Evolutionary conservation across 2,888 invertebrate species (phyloP).

Genomic region (Nephrotoma flavescens): DNA sequence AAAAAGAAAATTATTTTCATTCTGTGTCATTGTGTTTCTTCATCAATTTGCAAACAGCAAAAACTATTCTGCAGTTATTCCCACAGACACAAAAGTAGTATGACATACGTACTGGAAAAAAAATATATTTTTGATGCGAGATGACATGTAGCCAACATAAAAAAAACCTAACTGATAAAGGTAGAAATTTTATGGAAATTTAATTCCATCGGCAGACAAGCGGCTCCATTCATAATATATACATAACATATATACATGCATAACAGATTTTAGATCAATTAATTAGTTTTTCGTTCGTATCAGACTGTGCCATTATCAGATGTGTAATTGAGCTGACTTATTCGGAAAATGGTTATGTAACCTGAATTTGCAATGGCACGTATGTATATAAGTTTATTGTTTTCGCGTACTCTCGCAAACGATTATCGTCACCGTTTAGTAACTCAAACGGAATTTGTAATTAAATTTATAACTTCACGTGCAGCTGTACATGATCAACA

Average conservation of each 20-base stretch:
- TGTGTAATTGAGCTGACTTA: background rate
- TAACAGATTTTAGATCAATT: background rate
- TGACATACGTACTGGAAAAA: background rate
- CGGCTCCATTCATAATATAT: background rate
- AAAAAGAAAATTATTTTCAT: background rate
- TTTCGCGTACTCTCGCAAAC: background rate
- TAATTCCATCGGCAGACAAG: background rate
- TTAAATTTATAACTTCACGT: background rate
- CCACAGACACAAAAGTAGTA: background rate
- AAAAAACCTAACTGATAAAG: background rate
- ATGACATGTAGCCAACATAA: background rate
- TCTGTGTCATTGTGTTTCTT: background rate
- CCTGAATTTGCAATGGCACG: background rate
- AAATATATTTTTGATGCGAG: background rate
- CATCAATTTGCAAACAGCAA: background rate
- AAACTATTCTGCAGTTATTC: background rate
- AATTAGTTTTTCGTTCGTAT: background rate
- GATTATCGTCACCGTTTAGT: background rate
- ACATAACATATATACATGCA: background rate
- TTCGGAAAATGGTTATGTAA: background rate
- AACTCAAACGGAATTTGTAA: background rate
- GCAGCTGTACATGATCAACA: background rate
- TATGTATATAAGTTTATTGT: background rate
- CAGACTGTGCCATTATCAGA: background rate
- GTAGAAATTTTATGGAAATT: background rate